These are phyloP conservation scores for Girardinus metallicus DNA, from an alignment of 2,797 vertebrate genomes.

Conservation along the genomic window DNA sequence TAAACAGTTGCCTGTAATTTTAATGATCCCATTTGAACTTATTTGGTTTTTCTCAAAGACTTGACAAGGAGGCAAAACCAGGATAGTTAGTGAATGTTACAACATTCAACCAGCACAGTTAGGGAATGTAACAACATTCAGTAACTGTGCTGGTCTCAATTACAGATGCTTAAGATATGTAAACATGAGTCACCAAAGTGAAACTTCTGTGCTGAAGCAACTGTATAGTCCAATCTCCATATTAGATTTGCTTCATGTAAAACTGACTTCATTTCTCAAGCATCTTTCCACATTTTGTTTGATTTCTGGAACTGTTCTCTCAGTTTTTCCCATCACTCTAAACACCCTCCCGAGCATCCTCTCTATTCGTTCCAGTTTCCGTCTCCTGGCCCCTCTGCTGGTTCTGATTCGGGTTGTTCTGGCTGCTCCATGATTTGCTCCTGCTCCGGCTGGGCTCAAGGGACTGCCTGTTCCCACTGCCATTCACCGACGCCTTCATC, in stretches of 20 bases:
- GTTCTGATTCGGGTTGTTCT: constrained; percentile 83
- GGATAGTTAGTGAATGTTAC: neutral
- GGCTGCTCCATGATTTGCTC: constrained; percentile 92
- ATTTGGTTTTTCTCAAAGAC: neutral
- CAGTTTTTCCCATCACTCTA: neutral
- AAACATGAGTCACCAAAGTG: constrained; percentile 16
- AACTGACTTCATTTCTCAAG: neutral
- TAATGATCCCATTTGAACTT: neutral
- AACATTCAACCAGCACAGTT: too few species aligned
- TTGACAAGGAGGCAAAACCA: constrained; percentile 5
- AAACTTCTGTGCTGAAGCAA: constrained; percentile 36
- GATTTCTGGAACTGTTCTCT: neutral
- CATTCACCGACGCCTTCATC: constrained; percentile 60
- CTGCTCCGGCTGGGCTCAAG: constrained; percentile 84
- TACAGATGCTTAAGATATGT: constrained; percentile 9
- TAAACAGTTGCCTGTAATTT: neutral
- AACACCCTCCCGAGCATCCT: constrained; percentile 12
- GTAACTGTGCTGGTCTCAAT: neutral
- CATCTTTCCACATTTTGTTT: neutral
- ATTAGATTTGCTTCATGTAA: constrained; percentile 5
- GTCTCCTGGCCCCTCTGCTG: constrained; percentile 56
- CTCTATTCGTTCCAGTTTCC: constrained; percentile 30
- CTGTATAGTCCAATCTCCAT: constrained; percentile 5
- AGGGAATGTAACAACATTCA: neutral
- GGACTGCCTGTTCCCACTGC: constrained; percentile 72